Conservation (phyloP, 2,113 vertebrate species). For the Progne subis region DNA sequence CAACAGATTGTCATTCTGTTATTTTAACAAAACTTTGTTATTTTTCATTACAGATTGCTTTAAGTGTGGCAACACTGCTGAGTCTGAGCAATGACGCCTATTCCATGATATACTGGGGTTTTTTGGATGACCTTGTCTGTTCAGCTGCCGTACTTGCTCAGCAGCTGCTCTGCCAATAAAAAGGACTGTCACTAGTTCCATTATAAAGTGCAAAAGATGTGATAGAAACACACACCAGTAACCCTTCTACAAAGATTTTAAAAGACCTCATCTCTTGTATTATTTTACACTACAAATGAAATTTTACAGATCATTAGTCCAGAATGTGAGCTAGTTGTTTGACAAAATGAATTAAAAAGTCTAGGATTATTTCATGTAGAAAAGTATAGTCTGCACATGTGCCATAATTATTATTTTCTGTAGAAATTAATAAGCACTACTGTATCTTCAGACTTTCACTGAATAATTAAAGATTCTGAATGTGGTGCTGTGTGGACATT, state of each 20-base stretch:
- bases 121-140: background rate
- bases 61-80: background rate
- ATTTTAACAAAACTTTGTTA: background rate
- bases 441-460: background rate
- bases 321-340: conserved; percentile 17
- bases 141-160: background rate
- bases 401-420: conserved; percentile 10
- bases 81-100: background rate
- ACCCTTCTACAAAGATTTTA: background rate
- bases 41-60: background rate
- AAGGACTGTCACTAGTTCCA: background rate
- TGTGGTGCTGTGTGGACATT: background rate
- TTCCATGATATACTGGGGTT: background rate
- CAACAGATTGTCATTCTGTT: background rate
- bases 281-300: conserved; percentile 48
- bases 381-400: background rate
- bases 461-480: conserved; percentile 11
- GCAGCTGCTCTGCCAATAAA: background rate
- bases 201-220: background rate
- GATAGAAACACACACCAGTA: background rate
- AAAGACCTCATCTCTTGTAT: conserved; percentile 3
- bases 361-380: background rate
- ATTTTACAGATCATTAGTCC: conserved; percentile 53
- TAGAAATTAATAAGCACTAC: background rate
- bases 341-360: conserved; percentile 19